phyloP scores from a whole-genome alignment of 1,140 invertebrate genomes.

The Trichonephila clavipes region DNA sequence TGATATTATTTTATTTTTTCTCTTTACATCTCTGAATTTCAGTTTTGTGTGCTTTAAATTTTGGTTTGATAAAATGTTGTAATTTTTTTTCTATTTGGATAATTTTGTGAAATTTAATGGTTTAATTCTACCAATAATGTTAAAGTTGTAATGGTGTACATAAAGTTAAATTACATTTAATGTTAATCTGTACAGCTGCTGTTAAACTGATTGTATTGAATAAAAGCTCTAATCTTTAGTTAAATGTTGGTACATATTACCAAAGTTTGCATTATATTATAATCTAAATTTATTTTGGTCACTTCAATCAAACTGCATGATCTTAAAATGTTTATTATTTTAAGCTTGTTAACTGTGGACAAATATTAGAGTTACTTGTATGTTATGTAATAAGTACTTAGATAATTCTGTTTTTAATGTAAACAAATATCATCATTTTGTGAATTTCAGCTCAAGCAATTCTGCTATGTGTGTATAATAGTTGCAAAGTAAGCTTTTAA shows the following conservation, averaged over 20 bases:
- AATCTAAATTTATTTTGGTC: too few species aligned
- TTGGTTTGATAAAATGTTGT: not conserved
- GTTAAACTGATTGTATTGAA: constrained; percentile 30
- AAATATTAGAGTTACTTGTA: too few species aligned
- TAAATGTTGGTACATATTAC: constrained; percentile 13
- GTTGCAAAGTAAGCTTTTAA: too few species aligned
- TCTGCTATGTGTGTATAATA: too few species aligned
- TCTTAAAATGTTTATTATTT: too few species aligned
- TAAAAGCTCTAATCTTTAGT: not conserved
- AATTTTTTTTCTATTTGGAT: not conserved
- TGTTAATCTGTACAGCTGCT: constrained; percentile 50
- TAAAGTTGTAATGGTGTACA: not conserved
- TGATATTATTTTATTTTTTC: not conserved
- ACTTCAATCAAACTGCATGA: too few species aligned
- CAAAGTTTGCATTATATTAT: not conserved
- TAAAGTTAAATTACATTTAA: constrained; percentile 5
- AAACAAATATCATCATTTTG: too few species aligned
- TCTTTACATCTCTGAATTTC: not conserved
- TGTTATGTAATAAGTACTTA: too few species aligned
- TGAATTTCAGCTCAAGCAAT: too few species aligned
- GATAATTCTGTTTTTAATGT: too few species aligned
- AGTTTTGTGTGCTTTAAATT: not conserved
- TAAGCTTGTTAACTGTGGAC: too few species aligned
- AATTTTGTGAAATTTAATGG: not conserved
- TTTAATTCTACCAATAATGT: not conserved